phyloP scores from a whole-genome alignment of 2,888 invertebrate species.

The Eilema sororculum region DNA sequence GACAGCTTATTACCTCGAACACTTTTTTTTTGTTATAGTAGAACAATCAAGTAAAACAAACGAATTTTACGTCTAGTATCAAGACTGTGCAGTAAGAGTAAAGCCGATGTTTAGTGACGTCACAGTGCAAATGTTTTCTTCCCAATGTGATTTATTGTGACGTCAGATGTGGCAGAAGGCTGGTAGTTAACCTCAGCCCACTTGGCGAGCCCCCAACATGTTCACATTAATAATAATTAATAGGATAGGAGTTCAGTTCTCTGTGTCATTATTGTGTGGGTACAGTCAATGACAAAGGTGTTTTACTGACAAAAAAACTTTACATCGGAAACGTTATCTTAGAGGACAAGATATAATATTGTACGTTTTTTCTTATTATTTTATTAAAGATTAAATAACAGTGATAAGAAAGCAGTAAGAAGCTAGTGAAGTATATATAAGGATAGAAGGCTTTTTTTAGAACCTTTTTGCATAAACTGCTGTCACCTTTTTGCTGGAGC shows the following conservation, averaged over 20 bases:
- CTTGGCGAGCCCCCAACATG: conserved; percentile 23
- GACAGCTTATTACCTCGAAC: no score
- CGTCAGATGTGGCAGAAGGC: conserved; percentile 17
- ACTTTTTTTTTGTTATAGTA: no score
- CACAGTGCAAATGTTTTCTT: conserved; percentile 14
- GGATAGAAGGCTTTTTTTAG: no score
- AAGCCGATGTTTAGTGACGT: not conserved
- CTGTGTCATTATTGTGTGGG: not conserved
- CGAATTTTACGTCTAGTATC: not conserved
- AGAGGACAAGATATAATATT: no score
- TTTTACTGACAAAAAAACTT: no score
- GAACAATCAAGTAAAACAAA: not conserved
- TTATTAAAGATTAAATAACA: no score
- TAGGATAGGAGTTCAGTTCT: not conserved
- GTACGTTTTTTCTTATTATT: no score
- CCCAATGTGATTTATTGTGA: conserved; percentile 20
- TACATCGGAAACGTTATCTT: no score
- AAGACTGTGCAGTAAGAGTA: not conserved
- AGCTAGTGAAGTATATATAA: no score
- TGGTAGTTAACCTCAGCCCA: conserved; percentile 21
- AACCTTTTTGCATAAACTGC: no score
- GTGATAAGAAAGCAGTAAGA: no score
- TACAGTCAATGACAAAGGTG: not conserved
- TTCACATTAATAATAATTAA: conserved; percentile 15
- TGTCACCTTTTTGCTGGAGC: no score